Evolutionary conservation across 2,113 vertebrate species (phyloP).

Genomic region (Rhegmatorhina hoffmannsi): DNA sequence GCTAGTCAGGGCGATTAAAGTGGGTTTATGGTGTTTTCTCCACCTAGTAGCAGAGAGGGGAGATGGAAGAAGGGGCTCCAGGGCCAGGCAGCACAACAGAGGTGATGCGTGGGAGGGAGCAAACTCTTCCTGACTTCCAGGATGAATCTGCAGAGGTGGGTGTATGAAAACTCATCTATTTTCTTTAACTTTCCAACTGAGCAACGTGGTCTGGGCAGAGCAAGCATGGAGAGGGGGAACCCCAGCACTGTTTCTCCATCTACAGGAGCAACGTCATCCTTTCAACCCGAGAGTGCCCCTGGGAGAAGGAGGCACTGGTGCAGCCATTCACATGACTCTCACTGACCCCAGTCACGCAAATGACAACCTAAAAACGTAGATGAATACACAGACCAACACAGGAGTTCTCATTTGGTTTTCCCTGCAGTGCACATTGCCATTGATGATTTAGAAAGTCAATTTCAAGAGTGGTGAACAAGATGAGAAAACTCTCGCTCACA

Average conservation of each 20-base stretch:
- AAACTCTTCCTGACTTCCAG: background rate
- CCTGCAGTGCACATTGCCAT: accelerated
- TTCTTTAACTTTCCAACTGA: slow-evolving; percentile 1
- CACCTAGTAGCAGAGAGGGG: background rate
- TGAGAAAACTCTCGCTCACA: background rate
- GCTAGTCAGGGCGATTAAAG: background rate
- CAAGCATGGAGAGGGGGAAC: background rate
- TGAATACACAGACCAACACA: accelerated
- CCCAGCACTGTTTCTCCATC: background rate
- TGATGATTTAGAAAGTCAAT: background rate
- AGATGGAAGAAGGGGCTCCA: background rate
- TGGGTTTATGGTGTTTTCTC: background rate
- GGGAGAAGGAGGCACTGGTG: background rate
- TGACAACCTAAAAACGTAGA: background rate
- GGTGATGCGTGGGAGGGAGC: background rate
- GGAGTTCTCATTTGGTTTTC: background rate
- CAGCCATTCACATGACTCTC: background rate
- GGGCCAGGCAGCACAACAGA: background rate
- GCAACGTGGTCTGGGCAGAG: background rate
- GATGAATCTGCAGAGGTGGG: slow-evolving; percentile 19
- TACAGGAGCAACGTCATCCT: background rate
- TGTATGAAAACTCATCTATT: background rate
- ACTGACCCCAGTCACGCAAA: background rate
- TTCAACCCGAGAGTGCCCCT: background rate
- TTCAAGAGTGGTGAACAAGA: background rate